Conservation (phyloP, 2,797 vertebrate genomes). For the Epinephelus coioides region DNA sequence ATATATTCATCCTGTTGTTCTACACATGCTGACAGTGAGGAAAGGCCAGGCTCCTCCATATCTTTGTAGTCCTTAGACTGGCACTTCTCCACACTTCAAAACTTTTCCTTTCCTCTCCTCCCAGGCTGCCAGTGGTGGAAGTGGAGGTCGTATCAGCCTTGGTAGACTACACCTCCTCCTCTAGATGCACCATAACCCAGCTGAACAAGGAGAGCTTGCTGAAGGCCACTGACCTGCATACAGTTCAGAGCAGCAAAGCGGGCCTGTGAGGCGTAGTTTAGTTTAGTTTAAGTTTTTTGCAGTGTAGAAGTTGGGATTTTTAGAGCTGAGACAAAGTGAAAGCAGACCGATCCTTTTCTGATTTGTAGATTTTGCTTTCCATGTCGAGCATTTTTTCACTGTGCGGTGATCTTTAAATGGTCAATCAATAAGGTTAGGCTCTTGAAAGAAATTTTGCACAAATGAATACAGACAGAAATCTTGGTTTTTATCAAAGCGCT, state of each 20-base stretch:
- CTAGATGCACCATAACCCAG: conserved; percentile 86
- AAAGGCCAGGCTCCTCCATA: too few relatives aligned
- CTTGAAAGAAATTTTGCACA: background rate
- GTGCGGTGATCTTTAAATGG: background rate
- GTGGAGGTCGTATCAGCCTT: conserved; percentile 86
- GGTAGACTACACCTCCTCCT: conserved; percentile 87
- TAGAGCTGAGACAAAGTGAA: conserved; percentile 1
- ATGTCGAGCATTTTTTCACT: background rate
- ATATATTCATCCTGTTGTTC: too few relatives aligned
- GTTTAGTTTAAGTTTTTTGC: background rate
- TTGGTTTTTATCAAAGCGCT: background rate
- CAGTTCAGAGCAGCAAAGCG: conserved; percentile 85
- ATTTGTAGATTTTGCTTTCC: background rate
- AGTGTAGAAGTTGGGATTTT: background rate
- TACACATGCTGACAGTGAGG: too few relatives aligned
- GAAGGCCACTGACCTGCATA: conserved; percentile 87
- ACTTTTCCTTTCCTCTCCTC: background rate
- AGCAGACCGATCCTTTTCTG: background rate
- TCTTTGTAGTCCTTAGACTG: too few relatives aligned
- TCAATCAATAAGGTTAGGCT: background rate
- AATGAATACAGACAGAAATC: background rate
- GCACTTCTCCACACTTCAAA: background rate
- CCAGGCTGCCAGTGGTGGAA: conserved; percentile 84
- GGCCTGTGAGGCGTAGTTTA: conserved; percentile 65
- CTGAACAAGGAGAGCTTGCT: conserved; percentile 86